Percentiles rank a stretch among this genome's conserved stretches.
Conservation (phyloP, 2,888 invertebrate genomes). For the Antheraea yamamai region DNA sequence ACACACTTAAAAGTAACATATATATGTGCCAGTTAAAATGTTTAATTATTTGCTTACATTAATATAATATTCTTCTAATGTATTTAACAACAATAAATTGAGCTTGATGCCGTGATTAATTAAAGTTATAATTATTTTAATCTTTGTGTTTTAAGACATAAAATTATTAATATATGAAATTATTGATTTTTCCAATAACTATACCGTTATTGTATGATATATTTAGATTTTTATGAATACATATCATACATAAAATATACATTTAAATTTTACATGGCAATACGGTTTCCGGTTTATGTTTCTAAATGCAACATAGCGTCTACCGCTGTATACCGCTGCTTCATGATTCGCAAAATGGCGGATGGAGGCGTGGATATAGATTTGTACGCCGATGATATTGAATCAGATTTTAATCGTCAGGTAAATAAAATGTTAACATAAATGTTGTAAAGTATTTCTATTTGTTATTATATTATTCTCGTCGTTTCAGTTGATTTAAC, state of each 20-base stretch:
- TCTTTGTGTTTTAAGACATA: neutral
- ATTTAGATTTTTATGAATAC: neutral
- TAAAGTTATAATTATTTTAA: neutral
- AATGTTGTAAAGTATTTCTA: neutral
- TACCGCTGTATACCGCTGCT: neutral
- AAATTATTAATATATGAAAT: neutral
- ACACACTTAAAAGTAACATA: no score
- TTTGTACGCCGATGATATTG: conserved; percentile 97
- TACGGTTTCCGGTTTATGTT: conserved; percentile 26
- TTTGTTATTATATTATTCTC: neutral
- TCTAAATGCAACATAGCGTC: neutral
- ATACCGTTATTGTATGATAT: no score
- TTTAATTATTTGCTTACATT: no score
- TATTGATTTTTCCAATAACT: no score
- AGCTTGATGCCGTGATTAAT: neutral
- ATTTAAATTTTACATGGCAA: neutral
- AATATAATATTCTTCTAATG: no score
- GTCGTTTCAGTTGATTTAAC: neutral
- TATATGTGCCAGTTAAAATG: no score
- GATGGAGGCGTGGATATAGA: conserved; percentile 97
- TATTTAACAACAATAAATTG: no score
- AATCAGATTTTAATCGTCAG: conserved; percentile 91
- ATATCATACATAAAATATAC: neutral
- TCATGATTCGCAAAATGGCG: conserved; percentile 86
- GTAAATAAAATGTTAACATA: conserved; percentile 39